phyloP scores from a whole-genome alignment of 2,113 vertebrate species.

The Dolichallabes microphthalmus region DNA sequence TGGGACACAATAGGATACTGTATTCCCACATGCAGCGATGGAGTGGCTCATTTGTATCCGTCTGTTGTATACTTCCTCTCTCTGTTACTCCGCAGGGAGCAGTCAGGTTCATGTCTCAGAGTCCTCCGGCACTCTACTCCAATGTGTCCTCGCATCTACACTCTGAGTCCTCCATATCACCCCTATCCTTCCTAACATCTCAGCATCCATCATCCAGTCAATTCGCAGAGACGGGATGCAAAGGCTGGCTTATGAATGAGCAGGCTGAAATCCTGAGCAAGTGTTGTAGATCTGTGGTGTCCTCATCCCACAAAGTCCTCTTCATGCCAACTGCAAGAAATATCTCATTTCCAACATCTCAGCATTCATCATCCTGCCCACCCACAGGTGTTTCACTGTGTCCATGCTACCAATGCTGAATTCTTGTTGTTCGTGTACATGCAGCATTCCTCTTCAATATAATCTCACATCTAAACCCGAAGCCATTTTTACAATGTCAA shows the following conservation, averaged over 20 bases:
- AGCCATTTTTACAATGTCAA: constrained; percentile 26
- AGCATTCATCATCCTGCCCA: constrained; percentile 39
- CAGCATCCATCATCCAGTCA: constrained; percentile 39
- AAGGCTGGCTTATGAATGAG: neutral
- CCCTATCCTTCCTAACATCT: constrained; percentile 45
- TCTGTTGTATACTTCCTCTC: constrained; percentile 37
- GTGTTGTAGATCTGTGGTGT: neutral
- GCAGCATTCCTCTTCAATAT: neutral
- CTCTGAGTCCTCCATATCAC: constrained; percentile 66
- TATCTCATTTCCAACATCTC: constrained; percentile 30
- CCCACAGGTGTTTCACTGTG: neutral
- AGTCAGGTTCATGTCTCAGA: constrained; percentile 63
- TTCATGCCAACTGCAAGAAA: constrained; percentile 53
- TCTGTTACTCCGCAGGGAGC: constrained; percentile 55
- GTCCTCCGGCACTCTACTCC: constrained; percentile 55
- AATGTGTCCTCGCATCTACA: constrained; percentile 65
- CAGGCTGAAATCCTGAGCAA: neutral
- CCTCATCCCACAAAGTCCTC: neutral
- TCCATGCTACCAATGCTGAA: neutral
- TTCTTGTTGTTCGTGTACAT: neutral
- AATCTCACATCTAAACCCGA: neutral
- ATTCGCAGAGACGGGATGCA: neutral
- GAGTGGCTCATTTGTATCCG: constrained; percentile 49
- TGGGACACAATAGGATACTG: constrained; percentile 49
- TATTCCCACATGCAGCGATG: constrained; percentile 45